Evolutionary conservation across 2,113 vertebrate species (phyloP), one percentile per base, ranked within the genome.

Genomic region (Leucopsar rothschildi): DNA sequence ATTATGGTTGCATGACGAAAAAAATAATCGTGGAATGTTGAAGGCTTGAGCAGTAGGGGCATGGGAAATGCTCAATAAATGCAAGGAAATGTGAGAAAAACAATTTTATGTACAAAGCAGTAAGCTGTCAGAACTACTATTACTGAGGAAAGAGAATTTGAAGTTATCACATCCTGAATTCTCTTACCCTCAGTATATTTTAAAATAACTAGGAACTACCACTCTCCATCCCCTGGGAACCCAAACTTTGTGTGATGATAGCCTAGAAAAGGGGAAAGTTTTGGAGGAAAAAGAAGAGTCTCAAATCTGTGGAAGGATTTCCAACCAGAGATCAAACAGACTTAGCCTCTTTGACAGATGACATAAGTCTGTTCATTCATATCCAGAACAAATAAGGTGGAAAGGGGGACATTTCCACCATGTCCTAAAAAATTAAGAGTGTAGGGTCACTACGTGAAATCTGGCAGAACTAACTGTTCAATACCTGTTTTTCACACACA

Each of bases 401-500:
- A 33, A 71, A 76, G 1, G 33, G 39, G 9, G 5, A 64, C 53
- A 37, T 65, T 69, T 49, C 19, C 64, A 56, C 3, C 19, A 10
- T 2, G 4, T 22, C 60, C 65, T 50, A 40, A 77, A 73, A 80
- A 24, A 7, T 2, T 49, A 53, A 33, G 23, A 59, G 20, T 9
- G 40, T 2, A 5, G 16, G 20, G 31, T 15, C 15, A 65, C 11
- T 19, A 20, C 12, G n/a, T 35, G 29, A 83, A 91, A 42, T 7
- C 22, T 2, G 1, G 9, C 64, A 63, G 31, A 49, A 57, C 15
- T 77, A 49, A 57, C 15, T 77, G 56, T 60, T 37, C 31, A 73
- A 29, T 5, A 33, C 6, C 2, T 25, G 0, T 15, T 50, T 40
- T 64, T 47, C 12, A 29, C 7, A 11, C 18, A 5, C 10, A 66